phyloP scores from a whole-genome alignment of 1,140 invertebrate genomes.

The Hesperophylax magnus region DNA sequence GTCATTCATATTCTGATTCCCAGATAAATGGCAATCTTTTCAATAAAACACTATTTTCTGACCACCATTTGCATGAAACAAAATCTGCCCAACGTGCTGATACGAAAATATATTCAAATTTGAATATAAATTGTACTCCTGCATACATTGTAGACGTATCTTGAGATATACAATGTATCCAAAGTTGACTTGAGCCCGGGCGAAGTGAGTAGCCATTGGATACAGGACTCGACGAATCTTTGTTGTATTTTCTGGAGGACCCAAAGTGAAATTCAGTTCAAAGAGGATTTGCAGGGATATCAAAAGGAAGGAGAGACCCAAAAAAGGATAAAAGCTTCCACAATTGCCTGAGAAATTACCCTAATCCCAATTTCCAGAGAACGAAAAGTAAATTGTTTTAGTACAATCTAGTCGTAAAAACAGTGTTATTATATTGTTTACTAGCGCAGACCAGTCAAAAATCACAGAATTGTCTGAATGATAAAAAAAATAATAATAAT shows the following conservation, averaged over 20 bases:
- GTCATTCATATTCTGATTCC: no score
- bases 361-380: neutral
- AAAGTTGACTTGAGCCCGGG: no score
- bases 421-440: neutral
- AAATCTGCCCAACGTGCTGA: neutral
- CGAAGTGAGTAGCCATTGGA: no score
- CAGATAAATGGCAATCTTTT: neutral
- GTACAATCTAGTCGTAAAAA: neutral
- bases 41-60: neutral
- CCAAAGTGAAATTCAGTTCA: slow-evolving; percentile 21
- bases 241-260: neutral
- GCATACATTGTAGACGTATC: no score
- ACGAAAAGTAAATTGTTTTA: neutral
- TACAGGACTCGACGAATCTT: neutral
- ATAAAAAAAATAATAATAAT: no score
- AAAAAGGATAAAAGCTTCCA: neutral
- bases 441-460: no score
- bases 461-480: no score
- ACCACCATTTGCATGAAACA: neutral
- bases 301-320: neutral
- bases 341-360: slow-evolving; percentile 8
- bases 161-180: no score
- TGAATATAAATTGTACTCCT: neutral
- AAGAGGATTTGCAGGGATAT: neutral
- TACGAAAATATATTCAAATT: neutral